Evolutionary conservation across 2,888 invertebrate genomes (phyloP), one percentile per base, ranked within the genome.

Genomic region (Drosophila paucipuncta): DNA sequence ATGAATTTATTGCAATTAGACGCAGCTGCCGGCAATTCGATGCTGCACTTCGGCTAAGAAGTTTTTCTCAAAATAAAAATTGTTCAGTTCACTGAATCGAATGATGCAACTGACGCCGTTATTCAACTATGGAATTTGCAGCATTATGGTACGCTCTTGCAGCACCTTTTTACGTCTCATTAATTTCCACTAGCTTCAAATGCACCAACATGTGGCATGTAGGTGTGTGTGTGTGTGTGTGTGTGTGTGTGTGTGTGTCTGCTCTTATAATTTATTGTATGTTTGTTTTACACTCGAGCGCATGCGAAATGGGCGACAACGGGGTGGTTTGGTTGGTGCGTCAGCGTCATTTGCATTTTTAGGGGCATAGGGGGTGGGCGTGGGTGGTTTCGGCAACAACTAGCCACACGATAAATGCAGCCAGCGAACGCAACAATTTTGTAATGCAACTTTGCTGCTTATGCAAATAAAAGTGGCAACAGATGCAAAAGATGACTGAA

Each of bases 251-350:
- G 73, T 28, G n/a, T 9, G 54, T 30, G 59, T 53, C 67, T 50
- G 73, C 53, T 71, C 63, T 83, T 88, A 78, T 85, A 80, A 90
- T 85, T 88, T 81, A 90, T 88, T 90, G 72, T 85, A 83, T 83
- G 83, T 90, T 81, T 83, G 77, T 73, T 71, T 85, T 78, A 62
- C 90, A 79, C 89, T 86, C 61, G 85, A 88, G 76, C 70, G 83
- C 78, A 68, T 69, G 76, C 62, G 64, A 76, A 68, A 63, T 64
- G 84, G 18, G 55, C n/a, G 66, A 5, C 30, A 35, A 16, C 4
- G 43, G n/a, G 33, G 4, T 28, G 43, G 33, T 28, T 25, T 1
- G 41, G 28, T 37, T 37, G 13, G 31, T 47, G 59, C 31, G n/a
- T 53, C 33, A 52, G 37, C 49, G n/a, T 61, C 52, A 58, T 69